These are phyloP conservation scores for Nyctalus aviator DNA, from an alignment of 2,797 vertebrate genomes.

Conservation along the genomic window DNA sequence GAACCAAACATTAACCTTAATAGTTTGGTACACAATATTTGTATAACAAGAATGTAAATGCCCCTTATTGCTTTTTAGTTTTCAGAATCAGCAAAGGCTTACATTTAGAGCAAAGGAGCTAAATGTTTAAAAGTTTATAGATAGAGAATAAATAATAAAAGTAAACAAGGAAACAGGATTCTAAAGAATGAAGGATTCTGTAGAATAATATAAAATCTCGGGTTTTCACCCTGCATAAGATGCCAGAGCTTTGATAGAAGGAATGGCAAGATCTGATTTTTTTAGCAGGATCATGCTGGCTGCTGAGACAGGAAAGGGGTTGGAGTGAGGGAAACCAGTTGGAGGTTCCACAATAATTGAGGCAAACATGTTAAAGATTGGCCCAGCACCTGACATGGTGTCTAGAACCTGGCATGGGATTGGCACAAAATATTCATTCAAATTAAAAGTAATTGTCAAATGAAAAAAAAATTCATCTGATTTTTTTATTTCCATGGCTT, in stretches of 20 bases:
- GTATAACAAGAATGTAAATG: background rate
- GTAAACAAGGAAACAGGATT: background rate
- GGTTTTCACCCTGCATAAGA: background rate
- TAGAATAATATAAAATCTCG: background rate
- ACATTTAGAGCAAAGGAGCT: slow-evolving; percentile 36
- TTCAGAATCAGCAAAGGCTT: slow-evolving; percentile 34
- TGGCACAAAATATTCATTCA: background rate
- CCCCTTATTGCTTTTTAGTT: background rate
- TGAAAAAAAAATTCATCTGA: background rate
- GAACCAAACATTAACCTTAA: background rate
- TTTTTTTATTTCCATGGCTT: background rate
- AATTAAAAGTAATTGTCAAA: background rate
- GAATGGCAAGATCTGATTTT: slow-evolving; percentile 4
- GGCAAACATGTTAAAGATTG: background rate
- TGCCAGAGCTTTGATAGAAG: background rate
- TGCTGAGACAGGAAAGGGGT: background rate
- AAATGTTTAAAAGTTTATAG: slow-evolving; percentile 42
- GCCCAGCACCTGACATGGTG: background rate
- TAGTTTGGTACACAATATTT: background rate
- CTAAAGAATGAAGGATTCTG: background rate
- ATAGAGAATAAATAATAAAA: slow-evolving; percentile 51
- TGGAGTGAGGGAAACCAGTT: background rate
- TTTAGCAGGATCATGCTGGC: background rate
- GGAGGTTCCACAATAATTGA: background rate
- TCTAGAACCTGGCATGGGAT: background rate